Conservation (phyloP, 2,113 vertebrate species). For the Ranitomeya imitator region DNA sequence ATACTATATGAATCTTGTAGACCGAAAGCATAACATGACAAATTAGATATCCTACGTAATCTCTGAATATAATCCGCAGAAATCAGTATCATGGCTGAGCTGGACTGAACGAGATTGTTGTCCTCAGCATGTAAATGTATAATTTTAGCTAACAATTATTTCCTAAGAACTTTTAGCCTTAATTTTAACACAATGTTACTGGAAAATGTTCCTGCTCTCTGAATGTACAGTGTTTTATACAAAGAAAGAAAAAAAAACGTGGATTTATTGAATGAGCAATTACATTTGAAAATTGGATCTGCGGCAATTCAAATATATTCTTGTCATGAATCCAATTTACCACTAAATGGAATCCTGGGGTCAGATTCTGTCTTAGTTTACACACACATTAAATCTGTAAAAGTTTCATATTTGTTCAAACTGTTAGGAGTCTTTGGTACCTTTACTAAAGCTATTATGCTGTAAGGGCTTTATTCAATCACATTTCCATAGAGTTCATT, state of each 20-base stretch:
- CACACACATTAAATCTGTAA: conserved; percentile 47
- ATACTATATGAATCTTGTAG: background rate
- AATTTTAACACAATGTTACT: conserved; percentile 23
- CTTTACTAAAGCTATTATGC: conserved; percentile 48
- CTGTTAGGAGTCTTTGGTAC: conserved; percentile 31
- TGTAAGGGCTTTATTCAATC: conserved; percentile 41
- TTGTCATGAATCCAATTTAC: conserved; percentile 45
- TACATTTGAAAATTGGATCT: conserved; percentile 41
- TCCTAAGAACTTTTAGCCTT: conserved; percentile 27
- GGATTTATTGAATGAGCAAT: conserved; percentile 44
- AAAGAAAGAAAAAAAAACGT: conserved; percentile 11
- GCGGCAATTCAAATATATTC: conserved; percentile 36
- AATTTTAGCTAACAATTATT: conserved; percentile 36
- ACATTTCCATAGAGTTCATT: conserved; percentile 40
- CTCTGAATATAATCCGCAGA: background rate
- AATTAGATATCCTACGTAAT: background rate
- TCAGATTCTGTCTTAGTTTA: conserved; percentile 48
- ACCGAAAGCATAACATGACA: background rate
- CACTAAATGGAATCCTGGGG: conserved; percentile 44
- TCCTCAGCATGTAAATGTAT: conserved; percentile 13
- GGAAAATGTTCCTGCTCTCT: conserved; percentile 24
- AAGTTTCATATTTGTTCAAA: conserved; percentile 41
- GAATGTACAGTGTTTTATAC: conserved; percentile 37
- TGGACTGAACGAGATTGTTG: conserved; percentile 12
- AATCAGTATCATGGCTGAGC: conserved; percentile 10